Conservation (phyloP, 2,888 invertebrate species). For the Poecilus cupreus region DNA sequence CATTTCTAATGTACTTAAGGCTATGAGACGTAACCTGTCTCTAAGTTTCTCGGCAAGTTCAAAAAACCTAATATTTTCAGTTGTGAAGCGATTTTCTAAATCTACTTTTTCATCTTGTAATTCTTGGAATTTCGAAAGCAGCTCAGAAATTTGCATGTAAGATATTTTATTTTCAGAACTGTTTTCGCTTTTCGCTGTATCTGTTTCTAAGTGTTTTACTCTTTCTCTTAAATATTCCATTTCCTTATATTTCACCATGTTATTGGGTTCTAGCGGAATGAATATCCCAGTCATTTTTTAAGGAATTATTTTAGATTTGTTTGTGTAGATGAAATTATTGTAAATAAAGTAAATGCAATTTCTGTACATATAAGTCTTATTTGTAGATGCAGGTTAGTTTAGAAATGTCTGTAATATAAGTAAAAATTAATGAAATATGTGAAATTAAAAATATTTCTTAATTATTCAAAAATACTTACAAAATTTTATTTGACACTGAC, state of each 20-base stretch:
- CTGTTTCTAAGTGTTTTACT: neutral
- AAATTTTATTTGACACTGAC: neutral
- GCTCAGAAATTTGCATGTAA: neutral
- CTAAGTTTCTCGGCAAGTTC: conserved; percentile 15
- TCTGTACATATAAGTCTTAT: too few relatives aligned
- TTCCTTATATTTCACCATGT: neutral
- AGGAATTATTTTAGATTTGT: too few relatives aligned
- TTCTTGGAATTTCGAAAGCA: neutral
- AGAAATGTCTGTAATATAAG: too few relatives aligned
- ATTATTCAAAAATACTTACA: too few relatives aligned
- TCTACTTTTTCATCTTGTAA: conserved; percentile 1
- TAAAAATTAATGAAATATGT: too few relatives aligned
- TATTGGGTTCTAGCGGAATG: too few relatives aligned
- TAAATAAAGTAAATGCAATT: too few relatives aligned
- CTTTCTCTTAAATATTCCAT: neutral
- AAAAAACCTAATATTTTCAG: neutral
- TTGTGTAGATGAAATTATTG: too few relatives aligned
- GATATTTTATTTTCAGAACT: neutral
- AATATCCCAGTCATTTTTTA: too few relatives aligned
- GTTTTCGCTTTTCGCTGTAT: neutral
- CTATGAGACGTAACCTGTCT: neutral
- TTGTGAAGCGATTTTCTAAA: neutral
- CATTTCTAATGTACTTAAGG: conserved; percentile 24
- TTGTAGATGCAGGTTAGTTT: too few relatives aligned
- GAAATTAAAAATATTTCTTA: too few relatives aligned